These are phyloP conservation scores for Aramus guarauna DNA, from an alignment of 2,113 vertebrate species.

Conservation along the genomic window DNA sequence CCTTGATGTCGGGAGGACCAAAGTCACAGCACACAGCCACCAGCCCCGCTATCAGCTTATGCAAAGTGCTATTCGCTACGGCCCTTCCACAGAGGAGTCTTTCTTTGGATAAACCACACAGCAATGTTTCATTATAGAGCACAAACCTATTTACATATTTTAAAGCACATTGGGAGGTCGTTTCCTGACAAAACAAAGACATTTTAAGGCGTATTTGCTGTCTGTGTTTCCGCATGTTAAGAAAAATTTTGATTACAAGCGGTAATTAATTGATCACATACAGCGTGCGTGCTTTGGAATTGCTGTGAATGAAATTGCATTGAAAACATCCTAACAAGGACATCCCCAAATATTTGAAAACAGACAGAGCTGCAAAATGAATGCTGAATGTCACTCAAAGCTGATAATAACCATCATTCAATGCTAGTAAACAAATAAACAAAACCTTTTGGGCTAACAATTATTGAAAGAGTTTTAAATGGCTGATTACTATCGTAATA, in stretches of 20 bases:
- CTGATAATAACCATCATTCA: slow-evolving; percentile 52
- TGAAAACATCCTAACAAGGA: slow-evolving; percentile 49
- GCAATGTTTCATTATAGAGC: background rate
- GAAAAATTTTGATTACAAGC: slow-evolving; percentile 40
- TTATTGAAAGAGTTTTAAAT: slow-evolving; percentile 47
- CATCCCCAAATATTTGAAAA: slow-evolving; percentile 51
- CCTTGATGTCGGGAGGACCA: background rate
- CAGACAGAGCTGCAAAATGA: slow-evolving; percentile 36
- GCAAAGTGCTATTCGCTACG: background rate
- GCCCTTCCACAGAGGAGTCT: background rate
- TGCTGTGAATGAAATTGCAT: slow-evolving; percentile 19
- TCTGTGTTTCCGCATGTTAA: background rate
- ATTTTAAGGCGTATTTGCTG: slow-evolving; percentile 9
- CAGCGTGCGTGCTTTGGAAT: background rate
- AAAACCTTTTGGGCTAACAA: slow-evolving; percentile 56
- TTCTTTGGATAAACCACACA: background rate
- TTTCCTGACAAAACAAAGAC: slow-evolving; percentile 39
- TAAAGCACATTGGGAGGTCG: background rate
- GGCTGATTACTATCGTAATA: slow-evolving; percentile 45
- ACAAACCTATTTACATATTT: slow-evolving; percentile 22
- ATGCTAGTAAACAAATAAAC: slow-evolving; percentile 57
- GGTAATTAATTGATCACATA: slow-evolving; percentile 35
- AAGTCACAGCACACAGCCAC: background rate
- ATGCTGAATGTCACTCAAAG: slow-evolving; percentile 52
- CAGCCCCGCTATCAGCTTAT: background rate